phyloP scores from a whole-genome alignment of 2,113 vertebrate genomes.

The Actinemys pallida region DNA sequence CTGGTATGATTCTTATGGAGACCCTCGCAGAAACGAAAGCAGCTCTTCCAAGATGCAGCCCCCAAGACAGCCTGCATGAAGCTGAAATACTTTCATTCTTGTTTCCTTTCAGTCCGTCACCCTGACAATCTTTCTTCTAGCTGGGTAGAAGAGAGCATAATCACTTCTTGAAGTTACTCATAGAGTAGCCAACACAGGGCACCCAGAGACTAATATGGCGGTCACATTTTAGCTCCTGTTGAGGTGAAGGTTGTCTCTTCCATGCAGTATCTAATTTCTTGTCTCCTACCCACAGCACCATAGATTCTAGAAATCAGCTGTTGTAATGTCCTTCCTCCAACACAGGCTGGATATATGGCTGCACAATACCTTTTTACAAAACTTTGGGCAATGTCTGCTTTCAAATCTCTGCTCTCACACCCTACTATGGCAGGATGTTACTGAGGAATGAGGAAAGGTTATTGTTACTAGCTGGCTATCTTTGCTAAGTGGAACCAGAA shows the following conservation, averaged over 20 bases:
- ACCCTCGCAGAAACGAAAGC: not conserved
- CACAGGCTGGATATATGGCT: not conserved
- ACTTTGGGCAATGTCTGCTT: not conserved
- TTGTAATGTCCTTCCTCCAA: not conserved
- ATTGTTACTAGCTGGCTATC: not conserved
- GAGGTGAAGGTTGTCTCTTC: accelerated
- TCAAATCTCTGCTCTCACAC: not conserved
- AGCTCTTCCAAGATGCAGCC: not conserved
- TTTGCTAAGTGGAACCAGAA: not conserved
- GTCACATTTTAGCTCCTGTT: not conserved
- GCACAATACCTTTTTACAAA: not conserved
- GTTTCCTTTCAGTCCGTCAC: not conserved
- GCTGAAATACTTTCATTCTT: not conserved
- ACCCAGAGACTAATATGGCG: not conserved
- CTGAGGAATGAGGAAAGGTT: not conserved
- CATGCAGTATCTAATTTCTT: not conserved
- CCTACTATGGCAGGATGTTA: not conserved
- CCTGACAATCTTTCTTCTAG: not conserved
- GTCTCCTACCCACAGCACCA: not conserved
- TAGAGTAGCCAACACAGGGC: not conserved
- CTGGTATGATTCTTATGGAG: not conserved
- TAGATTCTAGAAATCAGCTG: not conserved
- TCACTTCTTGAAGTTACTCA: not conserved
- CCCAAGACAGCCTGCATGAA: not conserved
- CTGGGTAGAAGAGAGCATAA: not conserved